These are phyloP conservation scores for Lontra canadensis DNA, from an alignment of 2,113 vertebrate genomes.

Conservation along the genomic window DNA sequence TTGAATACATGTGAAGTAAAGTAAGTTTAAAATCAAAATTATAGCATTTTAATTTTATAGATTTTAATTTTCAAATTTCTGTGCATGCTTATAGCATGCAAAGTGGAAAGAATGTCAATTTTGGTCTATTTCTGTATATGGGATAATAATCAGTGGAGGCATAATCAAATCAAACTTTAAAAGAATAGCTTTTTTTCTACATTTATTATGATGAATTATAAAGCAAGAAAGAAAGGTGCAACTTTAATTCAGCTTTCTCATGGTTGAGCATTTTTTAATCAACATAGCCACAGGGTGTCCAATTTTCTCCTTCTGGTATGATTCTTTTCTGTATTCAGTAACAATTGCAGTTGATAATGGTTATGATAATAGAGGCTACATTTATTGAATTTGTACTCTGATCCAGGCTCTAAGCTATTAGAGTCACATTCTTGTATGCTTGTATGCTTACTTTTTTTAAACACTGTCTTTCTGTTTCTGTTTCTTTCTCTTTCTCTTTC, in stretches of 20 bases:
- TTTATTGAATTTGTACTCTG: constrained; percentile 38
- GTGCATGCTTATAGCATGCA: neutral
- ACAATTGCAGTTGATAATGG: constrained; percentile 11
- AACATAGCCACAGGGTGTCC: constrained; percentile 16
- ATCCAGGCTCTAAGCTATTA: neutral
- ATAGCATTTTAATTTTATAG: neutral
- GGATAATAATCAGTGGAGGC: neutral
- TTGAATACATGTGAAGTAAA: neutral
- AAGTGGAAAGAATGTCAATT: neutral
- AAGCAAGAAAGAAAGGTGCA: neutral
- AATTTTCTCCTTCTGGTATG: constrained; percentile 46
- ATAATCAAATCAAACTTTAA: constrained; percentile 43
- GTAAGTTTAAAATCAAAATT: neutral
- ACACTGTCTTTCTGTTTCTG: neutral
- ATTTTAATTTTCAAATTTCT: neutral
- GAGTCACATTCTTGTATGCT: neutral
- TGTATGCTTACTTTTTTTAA: neutral
- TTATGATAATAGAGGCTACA: neutral
- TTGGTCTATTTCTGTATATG: neutral
- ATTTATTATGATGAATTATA: constrained; percentile 50
- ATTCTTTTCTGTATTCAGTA: constrained; percentile 26
- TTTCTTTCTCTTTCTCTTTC: neutral
- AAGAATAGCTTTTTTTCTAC: neutral
- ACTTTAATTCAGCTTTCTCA: constrained; percentile 21
- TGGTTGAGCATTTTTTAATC: constrained; percentile 58